A percentile compares a stretch with the other conserved stretches of the same genome.
These are phyloP conservation scores for Stenurella melanura DNA, from an alignment of 2,888 invertebrate species.

Conservation along the genomic window DNA sequence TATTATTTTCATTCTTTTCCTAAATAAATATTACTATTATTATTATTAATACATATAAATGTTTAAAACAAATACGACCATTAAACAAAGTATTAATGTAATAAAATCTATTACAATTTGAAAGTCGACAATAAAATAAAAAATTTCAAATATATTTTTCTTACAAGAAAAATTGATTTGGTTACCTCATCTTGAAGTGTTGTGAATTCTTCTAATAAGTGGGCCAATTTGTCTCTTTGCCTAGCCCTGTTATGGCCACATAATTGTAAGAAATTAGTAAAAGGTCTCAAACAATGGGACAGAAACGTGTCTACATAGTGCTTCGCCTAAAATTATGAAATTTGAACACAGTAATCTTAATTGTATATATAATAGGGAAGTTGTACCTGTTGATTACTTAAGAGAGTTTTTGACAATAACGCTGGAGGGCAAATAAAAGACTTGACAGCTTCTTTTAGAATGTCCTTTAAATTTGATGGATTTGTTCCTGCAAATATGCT, in stretches of 20 bases:
- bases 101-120: too few species aligned
- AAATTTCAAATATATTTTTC: too few species aligned
- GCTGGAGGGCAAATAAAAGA: slow-evolving; percentile 93
- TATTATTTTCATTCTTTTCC: too few species aligned
- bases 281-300: slow-evolving; percentile 89
- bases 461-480: slow-evolving; percentile 80
- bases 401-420: slow-evolving; percentile 83
- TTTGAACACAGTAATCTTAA: not conserved
- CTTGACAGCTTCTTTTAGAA: slow-evolving; percentile 89
- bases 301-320: slow-evolving; percentile 93
- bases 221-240: slow-evolving; percentile 94
- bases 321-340: slow-evolving; percentile 77
- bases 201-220: slow-evolving; percentile 92
- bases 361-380: not conserved
- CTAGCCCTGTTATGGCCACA: slow-evolving; percentile 97
- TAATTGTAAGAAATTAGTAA: slow-evolving; percentile 89
- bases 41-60: too few species aligned
- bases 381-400: slow-evolving; percentile 79
- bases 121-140: too few species aligned
- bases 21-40: too few species aligned
- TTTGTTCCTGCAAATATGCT: slow-evolving; percentile 72
- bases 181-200: slow-evolving; percentile 92
- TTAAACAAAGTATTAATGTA: too few species aligned
- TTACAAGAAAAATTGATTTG: not conserved
- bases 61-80: too few species aligned